Percentiles rank a stretch among this genome's conserved stretches.
Evolutionary conservation across 2,113 vertebrate genomes (phyloP).

Genomic region (Ahaetulla prasina): DNA sequence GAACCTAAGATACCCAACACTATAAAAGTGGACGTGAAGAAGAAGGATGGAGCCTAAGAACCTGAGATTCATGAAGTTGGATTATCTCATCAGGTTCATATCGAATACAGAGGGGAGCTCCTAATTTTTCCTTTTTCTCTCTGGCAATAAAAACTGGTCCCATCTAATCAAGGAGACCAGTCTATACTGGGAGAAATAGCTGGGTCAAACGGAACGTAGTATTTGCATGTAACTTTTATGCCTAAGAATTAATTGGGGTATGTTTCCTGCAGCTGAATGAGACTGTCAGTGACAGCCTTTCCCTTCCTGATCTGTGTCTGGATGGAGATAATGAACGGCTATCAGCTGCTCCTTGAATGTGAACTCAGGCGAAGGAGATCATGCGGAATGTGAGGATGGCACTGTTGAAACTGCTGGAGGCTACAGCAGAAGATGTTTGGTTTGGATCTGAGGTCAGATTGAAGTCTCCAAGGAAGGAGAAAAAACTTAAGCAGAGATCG

Average conservation of each 20-base stretch:
- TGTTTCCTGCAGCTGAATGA: not conserved
- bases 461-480: not conserved
- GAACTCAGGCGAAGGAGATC: not conserved
- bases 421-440: not conserved
- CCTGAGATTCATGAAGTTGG: not conserved
- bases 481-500: not conserved
- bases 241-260: not conserved
- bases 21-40: not conserved
- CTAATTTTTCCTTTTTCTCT: not conserved
- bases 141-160: not conserved
- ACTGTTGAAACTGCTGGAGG: not conserved
- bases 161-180: not conserved
- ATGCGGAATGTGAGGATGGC: not conserved
- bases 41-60: not conserved
- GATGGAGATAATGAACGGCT: not conserved
- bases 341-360: slow-evolving; percentile 13
- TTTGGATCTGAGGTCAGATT: not conserved
- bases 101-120: not conserved
- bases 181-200: not conserved
- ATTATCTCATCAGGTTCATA: not conserved
- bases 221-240: not conserved
- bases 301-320: not conserved
- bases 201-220: not conserved
- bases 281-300: not conserved
- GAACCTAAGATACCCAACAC: not conserved